Base-by-base conservation (phyloP, 2,113 vertebrate species). In the Perca schrenkii region DNA sequence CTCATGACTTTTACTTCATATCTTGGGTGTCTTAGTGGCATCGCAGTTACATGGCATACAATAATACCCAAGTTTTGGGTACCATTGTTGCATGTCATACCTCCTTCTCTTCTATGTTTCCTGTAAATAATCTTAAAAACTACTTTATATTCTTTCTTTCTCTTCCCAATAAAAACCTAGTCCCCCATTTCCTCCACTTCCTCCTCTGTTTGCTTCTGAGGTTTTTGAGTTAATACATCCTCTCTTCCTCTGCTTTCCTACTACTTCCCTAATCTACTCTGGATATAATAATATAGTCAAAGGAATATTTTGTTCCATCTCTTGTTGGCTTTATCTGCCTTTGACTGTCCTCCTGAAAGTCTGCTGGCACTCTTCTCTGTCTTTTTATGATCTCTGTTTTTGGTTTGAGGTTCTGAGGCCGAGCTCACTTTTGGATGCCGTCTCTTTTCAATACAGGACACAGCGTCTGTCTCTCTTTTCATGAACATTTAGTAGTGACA, bases 201-300 rank as follows among this genome's bases (percentile, higher is more conserved):
- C 28, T 64, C 31, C 25, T 22, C 62, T 22, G 6, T 53, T 67
- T 28, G 17, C n/a, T 57, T 54, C 34, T 28, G n/a, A 47, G 14
- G 4, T 2, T 7, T 34, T 56, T 56, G 1, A 25, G 17, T 28
- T 19, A 15, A 36, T 52, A 28, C 61, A 74, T 62, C 53, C 22
- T 22, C 16, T 54, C 19, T 34, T 65, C 60, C n/a, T 66, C 68
- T 74, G 47, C 13, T 69, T 66, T 74, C 14, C 1, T 19, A 46
- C 62, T 15, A 43, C 62, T 61, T 70, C 65, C 68, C 64, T 63
- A 15, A 47, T 83, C 65, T 57, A 1, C 19, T 40, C 21, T 58
- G 73, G 65, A 21, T 66, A 3, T 62, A 2, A 5, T 28, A 4
- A 7, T 28, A 4, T 2, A 1, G 12, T 66, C 15, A 60, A 58